Evolutionary conservation across 2,888 invertebrate species (phyloP).

Genomic region (Calephelis perditalis): DNA sequence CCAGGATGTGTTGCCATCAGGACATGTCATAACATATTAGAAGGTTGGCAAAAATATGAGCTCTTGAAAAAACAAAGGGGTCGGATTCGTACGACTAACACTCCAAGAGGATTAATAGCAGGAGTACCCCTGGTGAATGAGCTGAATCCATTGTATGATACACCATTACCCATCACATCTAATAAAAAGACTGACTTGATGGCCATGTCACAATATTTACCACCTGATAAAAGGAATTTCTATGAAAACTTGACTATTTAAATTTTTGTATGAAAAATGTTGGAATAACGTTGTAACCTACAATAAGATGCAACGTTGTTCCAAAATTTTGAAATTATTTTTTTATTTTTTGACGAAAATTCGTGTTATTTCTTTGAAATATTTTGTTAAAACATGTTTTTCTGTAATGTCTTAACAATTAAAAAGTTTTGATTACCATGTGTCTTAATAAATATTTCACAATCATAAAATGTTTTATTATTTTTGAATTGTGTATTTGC

Average conservation of each 20-base stretch:
- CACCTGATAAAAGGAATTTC: slow-evolving; percentile 1
- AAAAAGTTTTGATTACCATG: not conserved
- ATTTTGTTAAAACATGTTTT: not conserved
- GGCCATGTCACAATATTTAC: not conserved
- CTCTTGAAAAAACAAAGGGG: slow-evolving; percentile 1
- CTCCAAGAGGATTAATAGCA: not conserved
- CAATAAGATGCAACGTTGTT: slow-evolving; percentile 1
- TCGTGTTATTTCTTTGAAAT: not conserved
- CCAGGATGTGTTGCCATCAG: slow-evolving; percentile 1
- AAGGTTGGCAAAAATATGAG: slow-evolving; percentile 1
- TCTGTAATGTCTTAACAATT: slow-evolving; percentile 1
- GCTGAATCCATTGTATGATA: not conserved
- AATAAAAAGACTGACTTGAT: not conserved
- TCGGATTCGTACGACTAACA: not conserved
- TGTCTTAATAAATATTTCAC: not conserved
- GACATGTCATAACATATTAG: slow-evolving; percentile 1
- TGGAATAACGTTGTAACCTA: slow-evolving; percentile 1
- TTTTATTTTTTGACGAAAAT: not conserved
- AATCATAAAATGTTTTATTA: too few species aligned
- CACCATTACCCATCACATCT: slow-evolving; percentile 1
- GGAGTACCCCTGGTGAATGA: not conserved
- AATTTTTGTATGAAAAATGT: slow-evolving; percentile 1
- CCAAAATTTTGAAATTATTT: not conserved
- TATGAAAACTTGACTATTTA: not conserved
- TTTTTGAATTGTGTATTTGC: too few species aligned